Base-by-base conservation (phyloP, 1,140 invertebrate species). In the Drosophila cardini region DNA sequence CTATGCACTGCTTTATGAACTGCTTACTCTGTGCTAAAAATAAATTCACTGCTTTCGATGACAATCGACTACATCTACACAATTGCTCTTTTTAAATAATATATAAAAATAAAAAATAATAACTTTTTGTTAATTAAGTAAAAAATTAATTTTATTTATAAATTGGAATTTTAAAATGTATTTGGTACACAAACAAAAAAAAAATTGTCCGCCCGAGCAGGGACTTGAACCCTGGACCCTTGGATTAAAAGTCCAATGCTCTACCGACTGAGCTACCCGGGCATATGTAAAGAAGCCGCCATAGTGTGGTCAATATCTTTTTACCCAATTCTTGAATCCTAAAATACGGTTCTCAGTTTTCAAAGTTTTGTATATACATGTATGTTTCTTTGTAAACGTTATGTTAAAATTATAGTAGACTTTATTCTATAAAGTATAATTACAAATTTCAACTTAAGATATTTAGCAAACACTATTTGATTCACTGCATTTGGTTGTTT, bases 181-280 rank as follows among this genome's bases (percentile, higher is more conserved):
- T 11, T n/a, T 16, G 11, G 6, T 26, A 43, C 36, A 6, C 38
- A 62, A 38, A 18, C 2, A 32, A 36, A 16, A 50, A 77, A 76
- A 76, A 72, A 69, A 3, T 50, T 6, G 10, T 11, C 71, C 95
- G 95, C 95, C 95, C 95, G 94, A 95, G 95, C 95, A 95, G 95
- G 95, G 95, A 95, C 94, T 95, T 94, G 94, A 95, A 95, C 95
- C 94, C 95, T 95, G 94, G 94, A 95, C 94, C 95, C 94, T 95
- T 95, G 95, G 94, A 95, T 95, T 95, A 95, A 95, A 95, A 95
- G 94, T 95, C 94, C 94, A 84, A 83, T 94, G 94, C 94, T 95
- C 94, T 95, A 95, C 94, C 94, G 94, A 95, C 94, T 95, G 94
- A 95, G 94, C 94, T 95, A 95, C 94, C 94, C 94, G 94, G 95